Evolutionary conservation across 2,113 vertebrate genomes (phyloP).

Genomic region (Thalassarche chlororhynchos): DNA sequence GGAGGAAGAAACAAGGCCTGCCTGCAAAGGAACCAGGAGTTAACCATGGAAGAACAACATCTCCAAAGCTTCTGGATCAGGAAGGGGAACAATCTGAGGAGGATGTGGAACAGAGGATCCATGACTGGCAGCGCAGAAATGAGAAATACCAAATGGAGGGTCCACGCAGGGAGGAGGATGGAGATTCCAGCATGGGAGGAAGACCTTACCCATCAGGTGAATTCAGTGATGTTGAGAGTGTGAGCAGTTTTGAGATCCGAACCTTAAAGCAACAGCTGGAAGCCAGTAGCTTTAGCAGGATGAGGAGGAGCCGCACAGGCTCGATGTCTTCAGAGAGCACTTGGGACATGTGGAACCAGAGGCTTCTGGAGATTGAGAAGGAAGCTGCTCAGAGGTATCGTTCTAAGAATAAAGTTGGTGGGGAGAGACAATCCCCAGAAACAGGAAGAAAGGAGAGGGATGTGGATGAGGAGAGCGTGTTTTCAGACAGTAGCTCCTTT

Average conservation of each 20-base stretch:
- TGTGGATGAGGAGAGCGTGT: slow-evolving; percentile 82
- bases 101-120: slow-evolving; percentile 78
- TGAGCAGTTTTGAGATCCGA: slow-evolving; percentile 83
- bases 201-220: slow-evolving; percentile 26
- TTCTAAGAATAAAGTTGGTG: slow-evolving; percentile 28
- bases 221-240: slow-evolving; percentile 79
- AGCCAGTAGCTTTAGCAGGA: slow-evolving; percentile 28
- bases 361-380: slow-evolving; percentile 88
- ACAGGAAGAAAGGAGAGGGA: slow-evolving; percentile 58
- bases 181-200: slow-evolving; percentile 12
- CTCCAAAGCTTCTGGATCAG: not conserved
- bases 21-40: slow-evolving; percentile 23
- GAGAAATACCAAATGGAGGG: slow-evolving; percentile 83
- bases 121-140: slow-evolving; percentile 91
- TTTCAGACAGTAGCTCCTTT: slow-evolving; percentile 89
- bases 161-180: slow-evolving; percentile 71
- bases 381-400: slow-evolving; percentile 79
- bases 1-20: slow-evolving; percentile 48
- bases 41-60: not conserved
- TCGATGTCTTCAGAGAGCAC: slow-evolving; percentile 80
- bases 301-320: slow-evolving; percentile 61
- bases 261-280: slow-evolving; percentile 78
- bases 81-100: slow-evolving; percentile 65
- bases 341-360: slow-evolving; percentile 90
- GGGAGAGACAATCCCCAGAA: not conserved